These are phyloP conservation scores for Stigmatopora nigra DNA, from an alignment of 2,113 vertebrate genomes.

Conservation along the genomic window DNA sequence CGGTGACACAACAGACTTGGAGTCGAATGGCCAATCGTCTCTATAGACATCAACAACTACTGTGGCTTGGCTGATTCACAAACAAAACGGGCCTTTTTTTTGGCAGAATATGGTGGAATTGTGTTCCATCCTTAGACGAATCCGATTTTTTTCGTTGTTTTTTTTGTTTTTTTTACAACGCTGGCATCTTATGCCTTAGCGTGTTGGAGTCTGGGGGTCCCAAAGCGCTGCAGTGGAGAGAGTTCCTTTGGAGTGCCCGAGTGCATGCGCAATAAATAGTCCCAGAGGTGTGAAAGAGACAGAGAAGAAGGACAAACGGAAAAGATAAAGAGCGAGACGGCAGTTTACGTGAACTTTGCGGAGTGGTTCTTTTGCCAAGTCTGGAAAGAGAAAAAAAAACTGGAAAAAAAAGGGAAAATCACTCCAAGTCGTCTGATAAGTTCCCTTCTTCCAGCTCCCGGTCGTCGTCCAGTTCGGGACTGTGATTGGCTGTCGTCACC, in stretches of 20 bases:
- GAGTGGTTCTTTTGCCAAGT: constrained; percentile 88
- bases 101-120: constrained; percentile 98
- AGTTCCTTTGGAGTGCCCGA: constrained; percentile 91
- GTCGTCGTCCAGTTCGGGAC: constrained; percentile 97
- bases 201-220: constrained; percentile 70
- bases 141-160: constrained; percentile 73
- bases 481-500: constrained; percentile 98
- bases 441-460: constrained; percentile 98
- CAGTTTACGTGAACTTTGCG: constrained; percentile 75
- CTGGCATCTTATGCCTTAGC: constrained; percentile 70
- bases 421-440: constrained; percentile 98
- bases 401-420: constrained; percentile 61
- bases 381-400: constrained; percentile 47
- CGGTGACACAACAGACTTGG: constrained; percentile 97
- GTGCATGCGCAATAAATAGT: constrained; percentile 99
- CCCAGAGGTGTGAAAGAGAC: constrained; percentile 78
- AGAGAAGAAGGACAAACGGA: constrained; percentile 76
- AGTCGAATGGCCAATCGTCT: constrained; percentile 98
- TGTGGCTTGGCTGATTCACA: constrained; percentile 94
- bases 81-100: constrained; percentile 81
- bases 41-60: constrained; percentile 91
- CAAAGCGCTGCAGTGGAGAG: constrained; percentile 87
- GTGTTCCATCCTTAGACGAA: constrained; percentile 65
- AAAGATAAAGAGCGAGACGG: background rate
- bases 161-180: constrained; percentile 65